phyloP scores from a whole-genome alignment of 1,140 invertebrate species.

The Aphelinus atriplicis region DNA sequence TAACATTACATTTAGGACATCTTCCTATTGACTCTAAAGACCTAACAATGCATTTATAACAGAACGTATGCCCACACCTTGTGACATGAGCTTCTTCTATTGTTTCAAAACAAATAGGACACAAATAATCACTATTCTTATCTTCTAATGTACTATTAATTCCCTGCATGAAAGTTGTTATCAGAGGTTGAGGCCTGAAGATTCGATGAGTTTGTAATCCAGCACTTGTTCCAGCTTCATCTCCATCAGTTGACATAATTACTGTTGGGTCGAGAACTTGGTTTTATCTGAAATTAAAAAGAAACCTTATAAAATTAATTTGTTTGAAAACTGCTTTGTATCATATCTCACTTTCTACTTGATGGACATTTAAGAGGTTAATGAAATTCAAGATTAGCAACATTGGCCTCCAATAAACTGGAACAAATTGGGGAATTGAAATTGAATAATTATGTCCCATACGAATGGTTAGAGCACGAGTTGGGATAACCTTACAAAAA shows the following conservation, averaged over 20 bases:
- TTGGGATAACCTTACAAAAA: too few relatives aligned
- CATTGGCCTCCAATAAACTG: too few relatives aligned
- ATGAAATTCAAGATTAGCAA: too few relatives aligned
- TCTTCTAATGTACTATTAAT: conserved; percentile 69
- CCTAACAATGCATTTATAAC: conserved; percentile 84
- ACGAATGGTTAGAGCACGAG: too few relatives aligned
- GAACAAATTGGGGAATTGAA: too few relatives aligned
- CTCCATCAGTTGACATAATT: conserved; percentile 31
- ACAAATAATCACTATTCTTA: conserved; percentile 80
- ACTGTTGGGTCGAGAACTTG: not conserved
- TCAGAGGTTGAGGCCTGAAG: conserved; percentile 20
- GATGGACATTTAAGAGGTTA: too few relatives aligned
- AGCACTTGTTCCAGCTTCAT: conserved; percentile 31
- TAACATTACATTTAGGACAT: conserved; percentile 88
- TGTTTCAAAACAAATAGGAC: conserved; percentile 91
- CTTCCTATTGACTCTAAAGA: conserved; percentile 80
- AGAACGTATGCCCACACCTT: conserved; percentile 94
- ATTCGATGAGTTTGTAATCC: conserved; percentile 18
- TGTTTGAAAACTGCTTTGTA: too few relatives aligned
- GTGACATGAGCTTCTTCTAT: conserved; percentile 93
- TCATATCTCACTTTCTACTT: too few relatives aligned
- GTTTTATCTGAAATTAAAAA: too few relatives aligned
- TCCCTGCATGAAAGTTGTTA: conserved; percentile 38
- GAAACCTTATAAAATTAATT: too few relatives aligned
- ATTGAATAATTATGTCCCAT: too few relatives aligned